A percentile compares a stretch with the other conserved stretches of the same genome.
These are phyloP conservation scores for Pachycephus smyrnensis DNA, from an alignment of 2,888 invertebrate genomes.

Conservation along the genomic window DNA sequence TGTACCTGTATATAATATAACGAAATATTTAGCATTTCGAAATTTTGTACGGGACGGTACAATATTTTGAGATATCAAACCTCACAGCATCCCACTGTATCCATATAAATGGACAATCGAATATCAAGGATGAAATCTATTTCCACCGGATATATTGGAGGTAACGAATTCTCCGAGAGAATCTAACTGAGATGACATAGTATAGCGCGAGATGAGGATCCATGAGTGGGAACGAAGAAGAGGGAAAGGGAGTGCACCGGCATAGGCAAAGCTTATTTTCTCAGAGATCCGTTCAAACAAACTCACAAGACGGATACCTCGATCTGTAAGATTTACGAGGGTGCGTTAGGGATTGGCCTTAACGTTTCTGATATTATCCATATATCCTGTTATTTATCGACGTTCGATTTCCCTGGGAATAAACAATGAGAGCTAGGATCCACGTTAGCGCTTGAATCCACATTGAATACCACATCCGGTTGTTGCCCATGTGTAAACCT, in stretches of 20 bases:
- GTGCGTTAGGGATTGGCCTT: background rate
- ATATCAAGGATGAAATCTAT: background rate
- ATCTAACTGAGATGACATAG: background rate
- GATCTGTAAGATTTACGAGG: background rate
- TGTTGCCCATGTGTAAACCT: background rate
- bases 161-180: background rate
- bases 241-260: background rate
- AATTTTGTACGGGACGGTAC: background rate
- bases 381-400: background rate
- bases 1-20: too few species aligned
- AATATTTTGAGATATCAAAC: background rate
- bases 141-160: background rate
- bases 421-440: background rate
- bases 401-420: background rate
- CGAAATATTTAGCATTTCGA: background rate
- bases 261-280: background rate
- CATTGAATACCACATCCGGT: background rate
- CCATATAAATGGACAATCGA: background rate
- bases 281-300: background rate
- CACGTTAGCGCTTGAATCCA: background rate
- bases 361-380: background rate
- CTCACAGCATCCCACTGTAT: background rate
- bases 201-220: background rate
- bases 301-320: background rate
- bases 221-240: background rate